Evolutionary conservation across 1,140 invertebrate species (phyloP).

Genomic region (Pogonus chalceus): DNA sequence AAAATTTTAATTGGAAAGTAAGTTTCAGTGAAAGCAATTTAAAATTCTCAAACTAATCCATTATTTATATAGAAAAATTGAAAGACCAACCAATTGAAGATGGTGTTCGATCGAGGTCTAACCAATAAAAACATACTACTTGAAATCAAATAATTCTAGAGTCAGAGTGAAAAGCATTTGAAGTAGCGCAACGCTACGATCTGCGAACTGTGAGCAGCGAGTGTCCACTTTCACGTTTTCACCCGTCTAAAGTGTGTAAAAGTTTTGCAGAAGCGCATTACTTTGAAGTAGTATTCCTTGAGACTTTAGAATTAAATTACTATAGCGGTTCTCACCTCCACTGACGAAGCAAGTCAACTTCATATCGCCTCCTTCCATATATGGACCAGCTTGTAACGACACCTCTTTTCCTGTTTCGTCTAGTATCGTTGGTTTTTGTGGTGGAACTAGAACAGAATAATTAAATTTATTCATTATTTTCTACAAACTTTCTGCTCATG

Average conservation of each 20-base stretch:
- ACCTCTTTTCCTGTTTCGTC: conserved; percentile 66
- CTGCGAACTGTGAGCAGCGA: too few species aligned
- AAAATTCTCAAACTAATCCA: too few species aligned
- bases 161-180: too few species aligned
- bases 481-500: conserved; percentile 7
- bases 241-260: neutral
- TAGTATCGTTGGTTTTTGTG: conserved; percentile 67
- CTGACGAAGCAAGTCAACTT: conserved; percentile 71
- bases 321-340: conserved; percentile 73
- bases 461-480: conserved; percentile 16
- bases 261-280: too few species aligned
- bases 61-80: too few species aligned
- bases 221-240: neutral
- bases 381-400: conserved; percentile 63
- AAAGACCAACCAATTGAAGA: too few species aligned
- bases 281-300: neutral
- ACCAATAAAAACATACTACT: too few species aligned
- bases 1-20: too few species aligned
- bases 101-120: too few species aligned
- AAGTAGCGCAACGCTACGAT: too few species aligned
- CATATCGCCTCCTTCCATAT: conserved; percentile 71
- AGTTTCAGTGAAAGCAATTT: too few species aligned
- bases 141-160: too few species aligned
- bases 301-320: conserved; percentile 1
- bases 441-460: conserved; percentile 58